A percentile compares a stretch with the other conserved stretches of the same genome.
These are phyloP conservation scores for Erebia epiphron DNA, from an alignment of 2,888 invertebrate species.

Conservation along the genomic window DNA sequence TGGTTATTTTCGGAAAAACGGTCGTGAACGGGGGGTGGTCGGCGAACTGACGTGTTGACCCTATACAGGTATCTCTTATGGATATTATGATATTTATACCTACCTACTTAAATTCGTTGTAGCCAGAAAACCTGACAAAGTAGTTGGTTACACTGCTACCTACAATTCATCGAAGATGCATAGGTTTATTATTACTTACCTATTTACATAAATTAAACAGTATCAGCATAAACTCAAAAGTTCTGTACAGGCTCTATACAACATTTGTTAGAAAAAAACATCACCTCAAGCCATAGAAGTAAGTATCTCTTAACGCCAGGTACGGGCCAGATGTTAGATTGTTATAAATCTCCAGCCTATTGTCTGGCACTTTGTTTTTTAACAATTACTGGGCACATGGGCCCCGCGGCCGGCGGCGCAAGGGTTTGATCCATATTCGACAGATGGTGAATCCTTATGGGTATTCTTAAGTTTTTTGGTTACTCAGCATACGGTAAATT, in stretches of 20 bases:
- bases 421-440: conserved; percentile 35
- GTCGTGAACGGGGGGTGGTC: too few species aligned
- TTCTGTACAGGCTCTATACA: neutral
- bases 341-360: conserved; percentile 56
- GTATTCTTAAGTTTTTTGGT: conserved; percentile 14
- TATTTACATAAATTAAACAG: neutral
- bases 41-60: too few species aligned
- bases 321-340: conserved; percentile 63
- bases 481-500: conserved; percentile 8
- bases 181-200: neutral
- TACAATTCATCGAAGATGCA: neutral
- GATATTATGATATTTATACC: too few species aligned
- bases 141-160: too few species aligned
- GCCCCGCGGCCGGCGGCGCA: conserved; percentile 43
- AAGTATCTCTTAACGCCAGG: conserved; percentile 56
- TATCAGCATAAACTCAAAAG: neutral
- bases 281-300: conserved; percentile 18
- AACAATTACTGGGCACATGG: conserved; percentile 69
- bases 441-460: conserved; percentile 51
- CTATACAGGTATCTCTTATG: too few species aligned
- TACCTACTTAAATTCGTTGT: too few species aligned
- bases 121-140: too few species aligned
- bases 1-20: too few species aligned
- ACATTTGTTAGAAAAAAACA: conserved; percentile 12
- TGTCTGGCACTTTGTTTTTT: conserved; percentile 65